phyloP scores from a whole-genome alignment of 2,888 invertebrate species.

The Bedellia somnulentella region DNA sequence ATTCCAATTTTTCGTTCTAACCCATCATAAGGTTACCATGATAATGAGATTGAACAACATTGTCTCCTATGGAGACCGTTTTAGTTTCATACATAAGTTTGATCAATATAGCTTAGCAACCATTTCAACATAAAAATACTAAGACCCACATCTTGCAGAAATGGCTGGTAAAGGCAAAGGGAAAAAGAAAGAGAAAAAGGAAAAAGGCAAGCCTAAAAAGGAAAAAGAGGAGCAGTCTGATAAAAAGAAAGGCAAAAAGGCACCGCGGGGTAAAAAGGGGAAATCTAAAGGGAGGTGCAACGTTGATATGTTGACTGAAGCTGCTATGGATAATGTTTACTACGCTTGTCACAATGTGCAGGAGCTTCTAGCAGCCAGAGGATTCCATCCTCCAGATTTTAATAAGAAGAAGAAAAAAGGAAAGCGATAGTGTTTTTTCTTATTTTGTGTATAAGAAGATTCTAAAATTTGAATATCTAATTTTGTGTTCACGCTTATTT shows the following conservation, averaged over 20 bases:
- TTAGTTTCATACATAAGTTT: no score
- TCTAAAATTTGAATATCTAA: no score
- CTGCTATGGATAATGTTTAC: conserved; percentile 93
- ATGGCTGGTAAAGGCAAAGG: conserved; percentile 47
- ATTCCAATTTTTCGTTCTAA: no score
- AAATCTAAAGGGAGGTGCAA: conserved; percentile 68
- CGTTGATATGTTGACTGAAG: conserved; percentile 84
- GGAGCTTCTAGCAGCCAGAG: conserved; percentile 81
- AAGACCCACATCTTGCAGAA: conserved; percentile 8
- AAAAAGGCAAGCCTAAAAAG: conserved; percentile 48
- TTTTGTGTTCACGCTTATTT: no score
- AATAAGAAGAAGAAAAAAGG: conserved; percentile 87
- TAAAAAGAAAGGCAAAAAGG: conserved; percentile 52
- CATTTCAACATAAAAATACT: no score
- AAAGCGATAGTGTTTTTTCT: conserved; percentile 45
- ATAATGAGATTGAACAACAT: no score
- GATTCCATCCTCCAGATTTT: conserved; percentile 87
- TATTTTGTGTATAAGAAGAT: no score
- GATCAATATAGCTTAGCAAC: no score
- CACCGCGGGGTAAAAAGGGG: conserved; percentile 52
- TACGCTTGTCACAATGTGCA: conserved; percentile 92
- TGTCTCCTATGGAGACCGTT: no score
- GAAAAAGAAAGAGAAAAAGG: conserved; percentile 27
- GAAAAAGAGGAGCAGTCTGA: conserved; percentile 42
- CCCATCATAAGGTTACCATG: no score